Base-by-base conservation (phyloP, 2,888 invertebrate genomes). In the Sarcophaga caerulescens region DNA sequence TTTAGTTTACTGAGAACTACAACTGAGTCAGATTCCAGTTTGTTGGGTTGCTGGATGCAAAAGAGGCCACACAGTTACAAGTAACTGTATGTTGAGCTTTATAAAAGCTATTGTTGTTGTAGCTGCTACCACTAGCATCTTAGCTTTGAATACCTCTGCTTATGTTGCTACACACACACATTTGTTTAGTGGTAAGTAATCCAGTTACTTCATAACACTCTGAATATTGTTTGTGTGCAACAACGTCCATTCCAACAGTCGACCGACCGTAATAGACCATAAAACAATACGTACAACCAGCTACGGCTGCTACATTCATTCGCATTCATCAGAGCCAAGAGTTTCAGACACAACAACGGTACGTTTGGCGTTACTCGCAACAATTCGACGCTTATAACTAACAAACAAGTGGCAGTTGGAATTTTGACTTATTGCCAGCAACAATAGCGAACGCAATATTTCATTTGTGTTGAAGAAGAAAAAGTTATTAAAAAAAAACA, bases 361-460 rank as follows among this genome's bases (percentile, higher is more conserved):
- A 81, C 85, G 81, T 59, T 52, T 4, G 17, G 17, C 4, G 47
- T 74, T 85, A 63, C 62, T 68, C 81, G 85, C 81, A 78, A 73
- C 66, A 12, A 59, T 5, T 57, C 78, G 44, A 62, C 14, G 11
- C 14, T 47, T 47, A 47, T 52, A 52, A 52, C 68, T 62, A 62
- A 78, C 44, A 80, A 83, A 87, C 83, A 88, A 84, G 82, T 84
- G 86, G 74, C 85, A 91, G 91, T 91, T 89, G 89, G 76, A 87
- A 88, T 89, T 90, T 89, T 87, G 89, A 88, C 89, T 90, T 89
- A 90, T 89, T 89, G 89, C 89, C 88, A 89, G 88, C 79, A 85
- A 89, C 91, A 91, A 87, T 90, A 89, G 88, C 12, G 44, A 70
- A 76, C 47, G 63, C 45, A 5, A 60, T 35, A 45, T 6, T 57